These are phyloP conservation scores for Pedicia rivosa DNA, from an alignment of 2,888 invertebrate species.

Conservation along the genomic window DNA sequence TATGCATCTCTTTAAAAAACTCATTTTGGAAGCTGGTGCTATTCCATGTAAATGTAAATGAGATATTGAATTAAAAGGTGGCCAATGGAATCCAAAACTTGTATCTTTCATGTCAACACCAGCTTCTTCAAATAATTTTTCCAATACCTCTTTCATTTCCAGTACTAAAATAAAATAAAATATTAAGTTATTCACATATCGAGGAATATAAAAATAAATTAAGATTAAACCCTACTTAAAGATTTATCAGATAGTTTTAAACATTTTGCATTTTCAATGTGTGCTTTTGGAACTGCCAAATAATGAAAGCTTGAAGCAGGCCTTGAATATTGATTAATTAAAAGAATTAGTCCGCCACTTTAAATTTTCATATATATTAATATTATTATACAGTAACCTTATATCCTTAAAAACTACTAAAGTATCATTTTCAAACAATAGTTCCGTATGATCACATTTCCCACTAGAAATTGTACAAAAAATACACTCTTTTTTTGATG, in stretches of 20 bases:
- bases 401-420: too few relatives aligned
- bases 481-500: too few relatives aligned
- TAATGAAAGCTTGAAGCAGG: conserved; percentile 70
- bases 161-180: conserved; percentile 3
- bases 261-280: conserved; percentile 58
- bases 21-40: conserved; percentile 60
- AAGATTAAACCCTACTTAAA: conserved; percentile 40
- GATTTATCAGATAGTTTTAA: conserved; percentile 47
- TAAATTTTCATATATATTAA: too few relatives aligned
- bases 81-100: conserved; percentile 75
- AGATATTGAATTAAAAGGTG: conserved; percentile 67
- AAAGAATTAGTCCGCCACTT: too few relatives aligned
- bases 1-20: conserved; percentile 41
- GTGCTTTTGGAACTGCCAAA: conserved; percentile 58
- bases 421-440: too few relatives aligned
- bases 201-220: background rate
- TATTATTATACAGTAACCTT: too few relatives aligned
- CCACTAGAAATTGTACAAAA: too few relatives aligned
- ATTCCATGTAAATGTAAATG: conserved; percentile 82
- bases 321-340: too few relatives aligned
- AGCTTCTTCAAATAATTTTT: conserved; percentile 33
- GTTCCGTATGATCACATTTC: too few relatives aligned
- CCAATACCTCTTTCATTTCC: conserved; percentile 31
- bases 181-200: conserved; percentile 1
- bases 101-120: conserved; percentile 32